phyloP scores from a whole-genome alignment of 2,797 vertebrate species.

The Orestias chungarensis region DNA sequence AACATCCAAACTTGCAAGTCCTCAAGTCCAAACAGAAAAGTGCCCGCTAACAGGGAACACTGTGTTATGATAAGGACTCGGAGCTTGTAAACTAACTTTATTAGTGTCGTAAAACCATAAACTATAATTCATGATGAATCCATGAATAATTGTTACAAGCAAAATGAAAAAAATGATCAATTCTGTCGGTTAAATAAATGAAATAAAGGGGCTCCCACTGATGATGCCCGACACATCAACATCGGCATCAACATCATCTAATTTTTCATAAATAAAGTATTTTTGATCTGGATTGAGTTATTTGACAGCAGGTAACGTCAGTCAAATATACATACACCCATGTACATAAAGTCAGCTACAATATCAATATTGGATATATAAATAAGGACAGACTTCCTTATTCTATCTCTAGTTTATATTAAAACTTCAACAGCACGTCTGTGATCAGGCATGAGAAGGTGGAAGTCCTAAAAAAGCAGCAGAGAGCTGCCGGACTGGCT shows the following conservation, averaged over 20 bases:
- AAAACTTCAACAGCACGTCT: slow-evolving; percentile 11
- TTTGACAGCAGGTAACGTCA: too few relatives aligned
- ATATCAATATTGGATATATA: too few relatives aligned
- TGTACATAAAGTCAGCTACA: too few relatives aligned
- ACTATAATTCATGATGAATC: neutral
- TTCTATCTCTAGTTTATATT: too few relatives aligned
- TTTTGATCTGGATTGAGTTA: too few relatives aligned
- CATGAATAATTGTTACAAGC: neutral
- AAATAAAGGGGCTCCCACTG: neutral
- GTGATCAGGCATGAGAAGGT: slow-evolving; percentile 42
- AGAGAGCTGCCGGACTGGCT: slow-evolving; percentile 28
- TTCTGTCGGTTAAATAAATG: neutral
- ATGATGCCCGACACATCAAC: too few relatives aligned
- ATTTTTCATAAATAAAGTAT: too few relatives aligned
- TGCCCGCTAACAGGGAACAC: slow-evolving; percentile 12
- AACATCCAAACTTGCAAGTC: slow-evolving; percentile 29
- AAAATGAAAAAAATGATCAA: slow-evolving; percentile 10
- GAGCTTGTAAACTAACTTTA: slow-evolving; percentile 3
- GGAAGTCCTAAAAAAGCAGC: slow-evolving; percentile 43
- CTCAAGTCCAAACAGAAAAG: slow-evolving; percentile 25
- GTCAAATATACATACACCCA: too few relatives aligned
- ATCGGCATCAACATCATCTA: too few relatives aligned
- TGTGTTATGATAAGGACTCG: slow-evolving; percentile 11
- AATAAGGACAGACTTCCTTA: too few relatives aligned
- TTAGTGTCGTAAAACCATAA: neutral